Conservation (phyloP, 1,140 invertebrate species). For the Helicoverpa armigera region DNA sequence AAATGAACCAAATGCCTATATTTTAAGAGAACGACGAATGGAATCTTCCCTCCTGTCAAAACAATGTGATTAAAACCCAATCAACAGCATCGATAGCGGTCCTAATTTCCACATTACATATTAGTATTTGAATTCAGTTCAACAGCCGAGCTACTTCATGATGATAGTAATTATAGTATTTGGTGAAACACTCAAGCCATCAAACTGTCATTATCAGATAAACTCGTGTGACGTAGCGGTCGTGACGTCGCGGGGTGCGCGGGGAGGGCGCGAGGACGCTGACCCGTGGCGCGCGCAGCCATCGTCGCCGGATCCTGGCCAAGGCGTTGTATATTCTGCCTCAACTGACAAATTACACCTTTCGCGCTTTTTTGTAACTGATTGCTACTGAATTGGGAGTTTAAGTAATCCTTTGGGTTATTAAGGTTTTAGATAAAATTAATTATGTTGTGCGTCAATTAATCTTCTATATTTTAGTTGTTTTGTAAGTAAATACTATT, state of each 20-base stretch:
- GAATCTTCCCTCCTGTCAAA: constrained; percentile 21
- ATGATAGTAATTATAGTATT: constrained; percentile 24
- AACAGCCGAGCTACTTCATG: not conserved
- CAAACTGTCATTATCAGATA: constrained; percentile 46
- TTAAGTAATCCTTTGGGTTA: not conserved
- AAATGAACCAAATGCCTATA: too few relatives aligned
- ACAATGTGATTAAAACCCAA: constrained; percentile 5
- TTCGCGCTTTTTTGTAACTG: constrained; percentile 32
- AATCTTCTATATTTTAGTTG: not conserved
- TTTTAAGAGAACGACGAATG: constrained; percentile 15
- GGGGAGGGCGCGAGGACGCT: constrained; percentile 63
- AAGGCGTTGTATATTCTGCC: constrained; percentile 54
- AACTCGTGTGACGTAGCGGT: constrained; percentile 67
- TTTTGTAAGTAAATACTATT: too few relatives aligned
- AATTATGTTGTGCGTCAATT: not conserved
- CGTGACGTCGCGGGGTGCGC: constrained; percentile 66
- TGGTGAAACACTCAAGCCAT: not conserved
- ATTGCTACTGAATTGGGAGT: constrained; percentile 1
- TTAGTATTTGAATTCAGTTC: constrained; percentile 9
- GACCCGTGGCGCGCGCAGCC: constrained; percentile 61
- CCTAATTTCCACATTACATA: not conserved
- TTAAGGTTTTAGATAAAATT: not conserved
- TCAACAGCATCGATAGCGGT: constrained; percentile 21
- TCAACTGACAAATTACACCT: constrained; percentile 39
- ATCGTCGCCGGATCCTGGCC: constrained; percentile 51